A percentile compares a stretch with the other conserved stretches of the same genome.
Conservation (phyloP, 2,888 invertebrate genomes). For the Belgica antarctica region DNA sequence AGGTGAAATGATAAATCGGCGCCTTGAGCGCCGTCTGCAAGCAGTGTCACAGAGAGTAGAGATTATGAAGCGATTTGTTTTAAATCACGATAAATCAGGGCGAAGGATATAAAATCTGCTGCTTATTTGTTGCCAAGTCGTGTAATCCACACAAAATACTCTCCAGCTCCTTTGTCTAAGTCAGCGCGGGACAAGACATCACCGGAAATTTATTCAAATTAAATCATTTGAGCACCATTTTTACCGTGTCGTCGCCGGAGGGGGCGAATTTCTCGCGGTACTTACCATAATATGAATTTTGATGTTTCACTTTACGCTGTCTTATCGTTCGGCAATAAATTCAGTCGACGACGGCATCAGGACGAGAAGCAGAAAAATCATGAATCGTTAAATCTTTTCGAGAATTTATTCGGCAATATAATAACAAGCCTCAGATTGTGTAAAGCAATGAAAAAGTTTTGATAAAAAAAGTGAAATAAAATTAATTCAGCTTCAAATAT, state of each 20-base stretch:
- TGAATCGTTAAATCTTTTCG: slow-evolving; percentile 34
- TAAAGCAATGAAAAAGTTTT: background rate
- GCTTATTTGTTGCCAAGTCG: background rate
- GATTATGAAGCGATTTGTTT: slow-evolving; percentile 41
- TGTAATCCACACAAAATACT: slow-evolving; percentile 23
- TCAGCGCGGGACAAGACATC: slow-evolving; percentile 23
- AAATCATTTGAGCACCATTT: slow-evolving; percentile 37
- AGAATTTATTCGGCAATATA: background rate
- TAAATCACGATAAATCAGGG: slow-evolving; percentile 26
- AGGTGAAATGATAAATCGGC: slow-evolving; percentile 41
- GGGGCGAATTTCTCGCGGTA: slow-evolving; percentile 23
- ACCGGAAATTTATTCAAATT: slow-evolving; percentile 38
- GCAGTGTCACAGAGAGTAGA: background rate
- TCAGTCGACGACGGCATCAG: background rate
- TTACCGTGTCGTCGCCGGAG: background rate
- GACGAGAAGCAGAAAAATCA: too few relatives aligned
- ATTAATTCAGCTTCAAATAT: slow-evolving; percentile 41
- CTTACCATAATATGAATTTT: slow-evolving; percentile 36
- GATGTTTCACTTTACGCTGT: slow-evolving; percentile 35
- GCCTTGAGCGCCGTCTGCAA: background rate
- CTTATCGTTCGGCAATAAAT: slow-evolving; percentile 37
- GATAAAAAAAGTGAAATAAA: slow-evolving; percentile 32
- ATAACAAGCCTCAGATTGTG: background rate
- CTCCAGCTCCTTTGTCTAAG: background rate
- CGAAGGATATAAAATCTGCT: slow-evolving; percentile 3